Percentiles rank a stretch among this genome's conserved stretches.
Evolutionary conservation across 2,113 vertebrate species (phyloP).

Genomic region (Oncorhynchus keta): DNA sequence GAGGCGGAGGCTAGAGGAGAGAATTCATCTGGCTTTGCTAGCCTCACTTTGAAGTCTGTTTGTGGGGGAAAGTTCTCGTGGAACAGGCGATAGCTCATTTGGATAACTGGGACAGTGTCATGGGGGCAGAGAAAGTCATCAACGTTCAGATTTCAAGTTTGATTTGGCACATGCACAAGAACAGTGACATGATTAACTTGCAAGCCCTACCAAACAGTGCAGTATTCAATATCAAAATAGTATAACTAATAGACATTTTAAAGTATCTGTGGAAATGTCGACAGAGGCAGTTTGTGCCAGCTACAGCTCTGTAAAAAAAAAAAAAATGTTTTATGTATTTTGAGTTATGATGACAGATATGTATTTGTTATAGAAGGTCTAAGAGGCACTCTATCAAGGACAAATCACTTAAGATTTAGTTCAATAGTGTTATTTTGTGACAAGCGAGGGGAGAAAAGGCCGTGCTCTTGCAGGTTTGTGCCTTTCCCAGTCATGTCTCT

Average conservation of each 20-base stretch:
- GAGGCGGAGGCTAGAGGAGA: constrained; percentile 56
- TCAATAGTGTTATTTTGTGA: not conserved
- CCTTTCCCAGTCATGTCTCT: constrained; percentile 62
- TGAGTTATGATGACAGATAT: no score
- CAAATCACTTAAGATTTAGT: no score
- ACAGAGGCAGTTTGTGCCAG: constrained; percentile 60
- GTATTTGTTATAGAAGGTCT: not conserved
- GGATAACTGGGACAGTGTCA: constrained; percentile 63
- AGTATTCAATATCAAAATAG: no score
- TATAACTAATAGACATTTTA: no score
- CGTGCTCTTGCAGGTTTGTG: constrained; percentile 42
- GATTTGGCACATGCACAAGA: not conserved
- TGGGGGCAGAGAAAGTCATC: constrained; percentile 64
- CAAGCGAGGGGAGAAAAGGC: not conserved
- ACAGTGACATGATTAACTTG: no score
- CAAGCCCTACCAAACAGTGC: no score
- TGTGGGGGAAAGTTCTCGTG: constrained; percentile 54
- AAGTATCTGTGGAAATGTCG: constrained; percentile 62
- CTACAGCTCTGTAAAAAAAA: constrained; percentile 42
- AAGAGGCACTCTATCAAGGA: not conserved
- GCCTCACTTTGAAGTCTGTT: constrained; percentile 65
- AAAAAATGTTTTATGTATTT: not conserved
- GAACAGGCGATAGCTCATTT: constrained; percentile 53
- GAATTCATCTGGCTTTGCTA: constrained; percentile 68
- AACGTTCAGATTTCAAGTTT: constrained; percentile 55